Conservation (phyloP, 2,797 vertebrate species). For the Anguilla anguilla region DNA sequence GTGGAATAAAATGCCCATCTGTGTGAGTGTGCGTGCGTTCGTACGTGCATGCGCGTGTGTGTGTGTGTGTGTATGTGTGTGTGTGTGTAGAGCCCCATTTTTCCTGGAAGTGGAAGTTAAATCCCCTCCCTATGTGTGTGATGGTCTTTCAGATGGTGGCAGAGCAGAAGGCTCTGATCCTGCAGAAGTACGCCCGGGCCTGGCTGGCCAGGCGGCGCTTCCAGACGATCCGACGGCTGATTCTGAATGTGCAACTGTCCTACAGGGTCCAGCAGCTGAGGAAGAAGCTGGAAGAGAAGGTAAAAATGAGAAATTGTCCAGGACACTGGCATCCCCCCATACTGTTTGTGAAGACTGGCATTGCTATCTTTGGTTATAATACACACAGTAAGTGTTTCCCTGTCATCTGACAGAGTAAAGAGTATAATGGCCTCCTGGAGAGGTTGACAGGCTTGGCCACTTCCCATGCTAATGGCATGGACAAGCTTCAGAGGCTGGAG, state of each 20-base stretch:
- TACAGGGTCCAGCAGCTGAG: slow-evolving; percentile 90
- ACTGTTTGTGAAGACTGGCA: too few relatives aligned
- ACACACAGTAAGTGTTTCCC: neutral
- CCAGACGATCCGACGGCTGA: slow-evolving; percentile 89
- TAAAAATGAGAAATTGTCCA: slow-evolving; percentile 47
- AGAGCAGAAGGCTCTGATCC: slow-evolving; percentile 87
- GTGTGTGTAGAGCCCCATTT: neutral
- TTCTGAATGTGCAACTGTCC: slow-evolving; percentile 92
- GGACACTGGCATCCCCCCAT: neutral
- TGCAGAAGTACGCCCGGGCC: slow-evolving; percentile 91
- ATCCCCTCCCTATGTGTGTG: neutral
- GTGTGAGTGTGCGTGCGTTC: neutral
- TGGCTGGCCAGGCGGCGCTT: slow-evolving; percentile 92
- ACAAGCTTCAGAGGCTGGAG: slow-evolving; percentile 83
- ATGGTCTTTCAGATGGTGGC: slow-evolving; percentile 77
- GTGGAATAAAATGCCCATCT: neutral
- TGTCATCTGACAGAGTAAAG: slow-evolving; percentile 77
- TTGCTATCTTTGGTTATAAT: neutral
- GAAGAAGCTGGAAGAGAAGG: slow-evolving; percentile 93
- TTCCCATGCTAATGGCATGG: slow-evolving; percentile 71
- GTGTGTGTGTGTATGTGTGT: neutral
- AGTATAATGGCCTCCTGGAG: slow-evolving; percentile 88
- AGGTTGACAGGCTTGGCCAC: slow-evolving; percentile 81
- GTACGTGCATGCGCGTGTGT: neutral
- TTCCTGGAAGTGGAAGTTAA: neutral